phyloP scores from a whole-genome alignment of 2,888 invertebrate genomes.

The Phasia obesa region DNA sequence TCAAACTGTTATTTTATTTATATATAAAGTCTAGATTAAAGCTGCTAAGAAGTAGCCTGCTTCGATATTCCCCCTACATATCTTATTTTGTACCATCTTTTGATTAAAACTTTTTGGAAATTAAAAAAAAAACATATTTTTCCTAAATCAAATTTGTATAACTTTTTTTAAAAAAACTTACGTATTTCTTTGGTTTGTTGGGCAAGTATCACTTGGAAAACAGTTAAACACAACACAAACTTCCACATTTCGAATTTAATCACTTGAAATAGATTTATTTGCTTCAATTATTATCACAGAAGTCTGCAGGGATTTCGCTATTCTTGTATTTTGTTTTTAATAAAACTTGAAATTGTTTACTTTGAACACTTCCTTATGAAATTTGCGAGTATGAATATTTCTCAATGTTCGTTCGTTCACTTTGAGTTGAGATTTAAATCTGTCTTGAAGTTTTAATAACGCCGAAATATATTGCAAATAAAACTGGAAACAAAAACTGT shows the following conservation, averaged over 20 bases:
- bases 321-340: constrained; percentile 16
- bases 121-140: not conserved
- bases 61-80: no score
- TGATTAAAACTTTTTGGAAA: no score
- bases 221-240: constrained; percentile 72
- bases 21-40: no score
- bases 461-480: constrained; percentile 73
- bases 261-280: constrained; percentile 16
- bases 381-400: constrained; percentile 10
- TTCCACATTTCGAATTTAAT: constrained; percentile 74
- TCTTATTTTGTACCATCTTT: no score
- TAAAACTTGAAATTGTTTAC: constrained; percentile 4
- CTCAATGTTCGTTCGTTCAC: constrained; percentile 70
- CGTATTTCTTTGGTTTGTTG: constrained; percentile 74
- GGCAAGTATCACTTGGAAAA: constrained; percentile 74
- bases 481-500: constrained; percentile 45
- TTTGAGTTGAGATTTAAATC: constrained; percentile 72
- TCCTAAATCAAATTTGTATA: not conserved
- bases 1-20: no score
- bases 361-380: not conserved
- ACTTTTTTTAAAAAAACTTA: constrained; percentile 71
- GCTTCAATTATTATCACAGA: not conserved
- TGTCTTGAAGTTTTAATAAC: constrained; percentile 72
- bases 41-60: no score
- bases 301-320: constrained; percentile 45